Base-by-base conservation (phyloP, 2,113 vertebrate species). In the Cygnus buccinator region DNA sequence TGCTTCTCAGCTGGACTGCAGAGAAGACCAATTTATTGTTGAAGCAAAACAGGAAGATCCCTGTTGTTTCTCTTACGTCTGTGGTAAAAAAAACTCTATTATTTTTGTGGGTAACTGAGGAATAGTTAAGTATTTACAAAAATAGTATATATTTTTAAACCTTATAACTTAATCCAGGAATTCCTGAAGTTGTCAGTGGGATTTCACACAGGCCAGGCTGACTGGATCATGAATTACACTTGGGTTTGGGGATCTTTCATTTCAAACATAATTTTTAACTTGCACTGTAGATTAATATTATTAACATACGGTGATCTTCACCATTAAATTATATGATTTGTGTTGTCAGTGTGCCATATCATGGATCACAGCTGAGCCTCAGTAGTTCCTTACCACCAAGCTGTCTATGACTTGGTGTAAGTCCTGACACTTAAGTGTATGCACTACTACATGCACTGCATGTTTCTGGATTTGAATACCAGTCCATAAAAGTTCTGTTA, bases 21-120 rank as follows among this genome's bases (percentile, higher is more conserved):
- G 98, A 97, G 99, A 99, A 94, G 99, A 99, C 92, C 99, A 99
- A 92, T 99, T 99, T 95, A 95, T 99, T 87, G 98, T 99, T 76
- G 98, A 99, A 93, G 98, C 99, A 94, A 98, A 98, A 96, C 98
- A 98, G 14, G 98, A 98, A 29, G 98, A 98, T 59, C 95, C 98
- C 58, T 99, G 99, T 97, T 99, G 99, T 97, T 99, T 99, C 95
- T 98, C 98, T 76, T 99, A 98, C 94, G 94, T 99, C 37, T 99
- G 99, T 97, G 98, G 99, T 99, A 96, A 97, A 98, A 92, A 92
- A 46, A 10, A 5, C 33, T 90, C 33, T 46, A 26, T n/a, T 74
- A 72, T 90, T 80, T 54, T 78, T 82, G 23, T 18, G 58, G n/a
- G 35, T 79, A 95, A 65, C 11, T 48, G 71, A 35, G 21, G 23